Percentiles rank a stretch among this genome's conserved stretches.
phyloP scores from a whole-genome alignment of 2,113 vertebrate genomes.

The Rhabdomys dilectus region DNA sequence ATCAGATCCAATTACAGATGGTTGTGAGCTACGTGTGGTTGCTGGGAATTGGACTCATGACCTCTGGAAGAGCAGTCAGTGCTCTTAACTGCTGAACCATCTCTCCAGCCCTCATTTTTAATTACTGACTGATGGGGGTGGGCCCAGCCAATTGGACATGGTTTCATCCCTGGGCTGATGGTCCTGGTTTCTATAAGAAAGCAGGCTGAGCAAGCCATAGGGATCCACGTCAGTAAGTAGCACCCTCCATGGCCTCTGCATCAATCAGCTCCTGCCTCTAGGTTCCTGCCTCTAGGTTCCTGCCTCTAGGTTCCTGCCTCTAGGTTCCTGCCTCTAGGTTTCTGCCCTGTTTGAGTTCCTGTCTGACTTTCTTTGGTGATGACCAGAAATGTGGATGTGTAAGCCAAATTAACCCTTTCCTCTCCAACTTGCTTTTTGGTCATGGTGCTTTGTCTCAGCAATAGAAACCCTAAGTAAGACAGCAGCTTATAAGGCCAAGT shows the following conservation, averaged over 20 bases:
- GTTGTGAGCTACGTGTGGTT: too few species aligned
- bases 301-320: not conserved
- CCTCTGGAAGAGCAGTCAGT: too few species aligned
- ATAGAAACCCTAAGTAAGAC: not conserved
- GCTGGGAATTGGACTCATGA: too few species aligned
- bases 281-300: too few species aligned
- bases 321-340: not conserved
- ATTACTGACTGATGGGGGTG: not conserved
- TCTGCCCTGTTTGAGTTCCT: not conserved
- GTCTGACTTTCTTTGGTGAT: too few species aligned
- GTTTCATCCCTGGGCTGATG: not conserved
- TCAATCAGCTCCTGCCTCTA: too few species aligned
- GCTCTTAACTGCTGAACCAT: too few species aligned
- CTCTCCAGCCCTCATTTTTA: too few species aligned
- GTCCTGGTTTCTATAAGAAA: not conserved
- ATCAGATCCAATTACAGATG: too few species aligned
- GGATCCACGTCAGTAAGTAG: not conserved
- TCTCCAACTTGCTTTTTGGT: not conserved
- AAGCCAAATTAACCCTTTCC: not conserved
- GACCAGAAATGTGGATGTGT: not conserved
- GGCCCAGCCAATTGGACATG: not conserved
- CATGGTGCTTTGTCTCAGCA: not conserved
- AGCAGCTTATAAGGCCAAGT: constrained; percentile 32
- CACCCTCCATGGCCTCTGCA: not conserved
- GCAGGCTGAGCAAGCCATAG: not conserved